phyloP scores from a whole-genome alignment of 1,140 invertebrate species.

The Augochlora pura region DNA sequence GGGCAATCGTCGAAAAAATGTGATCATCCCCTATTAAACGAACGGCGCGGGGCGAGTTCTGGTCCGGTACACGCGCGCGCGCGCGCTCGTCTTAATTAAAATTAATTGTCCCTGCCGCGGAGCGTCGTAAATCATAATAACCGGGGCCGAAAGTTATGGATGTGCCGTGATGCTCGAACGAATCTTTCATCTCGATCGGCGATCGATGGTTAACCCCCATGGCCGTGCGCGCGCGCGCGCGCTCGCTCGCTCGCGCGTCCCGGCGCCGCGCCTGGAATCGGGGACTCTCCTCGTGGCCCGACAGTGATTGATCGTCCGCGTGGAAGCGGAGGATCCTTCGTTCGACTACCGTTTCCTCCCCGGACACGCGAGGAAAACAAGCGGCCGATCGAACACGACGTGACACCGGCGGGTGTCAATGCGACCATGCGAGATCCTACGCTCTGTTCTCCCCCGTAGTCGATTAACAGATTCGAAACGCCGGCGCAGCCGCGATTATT shows the following conservation, averaged over 20 bases:
- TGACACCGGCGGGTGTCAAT: conserved; percentile 51
- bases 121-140: conserved; percentile 62
- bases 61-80: conserved; percentile 32
- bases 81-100: conserved; percentile 59
- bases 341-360: conserved; percentile 40
- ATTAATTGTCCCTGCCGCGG: conserved; percentile 56
- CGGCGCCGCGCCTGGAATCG: conserved; percentile 42
- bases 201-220: conserved; percentile 47
- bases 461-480: conserved; percentile 6
- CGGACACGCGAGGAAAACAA: conserved; percentile 48
- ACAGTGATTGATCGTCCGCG: conserved; percentile 61
- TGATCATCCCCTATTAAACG: not conserved
- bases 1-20: not conserved
- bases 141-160: conserved; percentile 53
- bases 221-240: not conserved
- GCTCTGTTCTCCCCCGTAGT: not conserved
- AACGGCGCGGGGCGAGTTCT: not conserved
- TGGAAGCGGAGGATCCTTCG: conserved; percentile 26
- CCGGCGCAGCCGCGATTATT: not conserved
- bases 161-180: conserved; percentile 60
- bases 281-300: conserved; percentile 45
- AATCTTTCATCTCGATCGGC: conserved; percentile 58
- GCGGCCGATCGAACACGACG: conserved; percentile 52
- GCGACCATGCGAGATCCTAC: conserved; percentile 44
- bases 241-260: no score